Percentiles rank a stretch among this genome's conserved stretches.
Conservation (phyloP, 2,113 vertebrate genomes). For the Oreotrochilus melanogaster region DNA sequence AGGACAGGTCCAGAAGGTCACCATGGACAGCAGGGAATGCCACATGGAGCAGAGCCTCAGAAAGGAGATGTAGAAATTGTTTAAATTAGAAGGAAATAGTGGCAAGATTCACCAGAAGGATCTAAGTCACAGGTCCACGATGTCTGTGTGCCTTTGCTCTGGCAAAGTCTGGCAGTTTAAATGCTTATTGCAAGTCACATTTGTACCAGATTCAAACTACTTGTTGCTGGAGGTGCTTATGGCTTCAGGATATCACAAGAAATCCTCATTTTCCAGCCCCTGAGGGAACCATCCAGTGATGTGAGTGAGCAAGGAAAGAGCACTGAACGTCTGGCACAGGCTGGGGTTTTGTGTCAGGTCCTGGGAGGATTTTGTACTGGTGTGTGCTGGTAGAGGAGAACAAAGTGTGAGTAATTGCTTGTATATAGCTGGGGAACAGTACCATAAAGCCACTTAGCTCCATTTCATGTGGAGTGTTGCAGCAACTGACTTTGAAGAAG, state of each 20-base stretch:
- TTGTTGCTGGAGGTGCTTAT: background rate
- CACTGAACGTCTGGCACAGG: background rate
- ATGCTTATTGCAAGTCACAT: background rate
- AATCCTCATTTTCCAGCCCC: background rate
- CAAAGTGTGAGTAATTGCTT: background rate
- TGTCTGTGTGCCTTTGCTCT: background rate
- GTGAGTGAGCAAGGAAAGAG: background rate
- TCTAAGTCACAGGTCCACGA: background rate
- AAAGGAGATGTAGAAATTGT: background rate
- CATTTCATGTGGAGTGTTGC: background rate
- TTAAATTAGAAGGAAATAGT: background rate
- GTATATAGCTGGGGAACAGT: background rate
- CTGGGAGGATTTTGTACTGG: background rate
- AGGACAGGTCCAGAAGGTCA: background rate
- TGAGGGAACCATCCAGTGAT: rapidly evolving
- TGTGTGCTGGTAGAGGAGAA: background rate
- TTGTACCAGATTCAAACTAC: background rate
- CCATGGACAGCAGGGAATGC: background rate
- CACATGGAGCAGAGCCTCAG: background rate
- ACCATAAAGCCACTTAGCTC: background rate
- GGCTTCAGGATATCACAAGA: background rate
- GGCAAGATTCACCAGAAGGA: background rate
- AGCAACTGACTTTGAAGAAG: background rate
- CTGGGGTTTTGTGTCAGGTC: too few relatives aligned
- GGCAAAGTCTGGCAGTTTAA: background rate